A percentile compares a stretch with the other conserved stretches of the same genome.
Conservation (phyloP, 2,888 invertebrate species). For the Hofmannophila pseudospretella region DNA sequence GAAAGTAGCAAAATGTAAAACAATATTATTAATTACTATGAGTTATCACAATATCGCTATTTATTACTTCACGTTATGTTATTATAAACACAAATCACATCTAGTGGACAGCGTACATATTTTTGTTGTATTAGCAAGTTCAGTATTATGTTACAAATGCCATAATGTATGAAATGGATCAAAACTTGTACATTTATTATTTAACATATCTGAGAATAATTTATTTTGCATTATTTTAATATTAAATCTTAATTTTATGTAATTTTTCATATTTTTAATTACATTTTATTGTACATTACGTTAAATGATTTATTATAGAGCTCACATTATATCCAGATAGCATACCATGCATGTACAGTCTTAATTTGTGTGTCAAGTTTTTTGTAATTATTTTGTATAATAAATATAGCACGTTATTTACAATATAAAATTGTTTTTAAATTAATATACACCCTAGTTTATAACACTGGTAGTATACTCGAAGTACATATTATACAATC, state of each 20-base stretch:
- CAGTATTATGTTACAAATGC: conserved; percentile 74
- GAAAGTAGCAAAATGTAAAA: conserved; percentile 16
- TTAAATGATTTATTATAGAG: conserved; percentile 37
- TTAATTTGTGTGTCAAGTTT: conserved; percentile 68
- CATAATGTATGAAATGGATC: conserved; percentile 72
- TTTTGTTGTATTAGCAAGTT: conserved; percentile 74
- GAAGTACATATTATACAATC: no score
- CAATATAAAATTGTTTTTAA: conserved; percentile 42
- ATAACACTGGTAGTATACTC: no score
- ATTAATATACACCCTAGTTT: no score
- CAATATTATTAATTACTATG: conserved; percentile 11
- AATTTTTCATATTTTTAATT: conserved; percentile 42
- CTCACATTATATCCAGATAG: conserved; percentile 53
- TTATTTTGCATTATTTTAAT: conserved; percentile 47
- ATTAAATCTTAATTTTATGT: conserved; percentile 51
- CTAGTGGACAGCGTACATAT: conserved; percentile 57
- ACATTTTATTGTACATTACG: conserved; percentile 60
- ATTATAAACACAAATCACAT: conserved; percentile 15
- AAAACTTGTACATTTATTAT: conserved; percentile 31
- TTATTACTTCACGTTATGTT: conserved; percentile 29
- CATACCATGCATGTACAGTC: conserved; percentile 72
- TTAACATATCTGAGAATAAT: conserved; percentile 15
- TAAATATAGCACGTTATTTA: conserved; percentile 78
- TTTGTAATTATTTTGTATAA: conserved; percentile 77
- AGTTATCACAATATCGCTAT: conserved; percentile 35